Conservation (phyloP, 2,797 vertebrate genomes). For the Heterohyrax brucei region DNA sequence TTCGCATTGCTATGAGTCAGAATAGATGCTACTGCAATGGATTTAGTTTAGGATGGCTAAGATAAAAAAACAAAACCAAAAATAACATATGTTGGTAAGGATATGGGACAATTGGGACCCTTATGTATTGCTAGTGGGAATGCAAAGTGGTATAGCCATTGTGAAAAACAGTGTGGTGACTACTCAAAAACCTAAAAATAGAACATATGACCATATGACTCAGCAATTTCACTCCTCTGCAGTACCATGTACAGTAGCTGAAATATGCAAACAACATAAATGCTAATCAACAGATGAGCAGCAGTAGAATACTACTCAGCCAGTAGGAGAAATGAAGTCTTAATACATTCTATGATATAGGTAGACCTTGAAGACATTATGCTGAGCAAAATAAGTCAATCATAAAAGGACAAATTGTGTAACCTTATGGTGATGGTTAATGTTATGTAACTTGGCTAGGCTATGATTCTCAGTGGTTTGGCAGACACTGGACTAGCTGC, state of each 20-base stretch:
- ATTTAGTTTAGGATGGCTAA: background rate
- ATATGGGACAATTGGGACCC: background rate
- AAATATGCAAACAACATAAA: background rate
- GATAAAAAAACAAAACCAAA: background rate
- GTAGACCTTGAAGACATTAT: background rate
- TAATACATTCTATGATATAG: background rate
- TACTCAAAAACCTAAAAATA: background rate
- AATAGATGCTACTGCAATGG: too few species aligned
- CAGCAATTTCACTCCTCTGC: background rate
- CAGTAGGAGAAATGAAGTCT: background rate
- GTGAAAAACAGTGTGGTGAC: background rate
- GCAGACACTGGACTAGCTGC: too few species aligned
- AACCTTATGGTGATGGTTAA: background rate
- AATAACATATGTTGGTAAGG: background rate
- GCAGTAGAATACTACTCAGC: background rate
- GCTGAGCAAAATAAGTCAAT: background rate
- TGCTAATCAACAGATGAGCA: background rate
- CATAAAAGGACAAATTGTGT: background rate
- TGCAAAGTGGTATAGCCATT: background rate
- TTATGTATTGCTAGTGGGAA: background rate
- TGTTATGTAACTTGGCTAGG: too few species aligned
- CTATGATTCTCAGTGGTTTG: too few species aligned
- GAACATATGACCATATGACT: background rate
- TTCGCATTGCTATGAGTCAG: too few species aligned
- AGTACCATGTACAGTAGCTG: background rate